phyloP scores from a whole-genome alignment of 2,113 vertebrate species.

The Phyllostomus discolor region DNA sequence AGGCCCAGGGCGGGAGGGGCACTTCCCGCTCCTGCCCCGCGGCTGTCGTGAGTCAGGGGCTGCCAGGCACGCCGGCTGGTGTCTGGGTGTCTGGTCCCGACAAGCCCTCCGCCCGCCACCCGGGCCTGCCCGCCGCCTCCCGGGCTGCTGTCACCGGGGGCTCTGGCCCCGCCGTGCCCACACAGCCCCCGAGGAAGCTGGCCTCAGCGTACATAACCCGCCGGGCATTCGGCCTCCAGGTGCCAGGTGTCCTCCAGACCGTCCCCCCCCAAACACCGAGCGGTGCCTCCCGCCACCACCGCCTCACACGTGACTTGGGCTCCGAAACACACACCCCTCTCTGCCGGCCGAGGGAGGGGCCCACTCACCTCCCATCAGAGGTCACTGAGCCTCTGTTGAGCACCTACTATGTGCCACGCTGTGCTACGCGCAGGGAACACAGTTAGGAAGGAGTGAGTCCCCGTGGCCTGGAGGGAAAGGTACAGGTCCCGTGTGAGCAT shows the following conservation, averaged over 20 bases:
- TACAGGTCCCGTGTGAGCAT: too few relatives aligned
- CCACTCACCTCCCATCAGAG: neutral
- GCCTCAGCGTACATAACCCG: neutral
- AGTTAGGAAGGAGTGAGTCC: neutral
- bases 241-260: neutral
- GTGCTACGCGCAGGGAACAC: neutral
- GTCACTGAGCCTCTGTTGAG: neutral
- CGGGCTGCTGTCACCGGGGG: neutral
- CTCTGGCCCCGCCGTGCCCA: neutral
- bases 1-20: neutral
- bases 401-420: too few relatives aligned
- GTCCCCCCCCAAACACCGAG: neutral
- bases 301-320: accelerated
- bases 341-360: neutral
- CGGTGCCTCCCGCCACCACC: neutral
- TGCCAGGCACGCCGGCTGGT: neutral
- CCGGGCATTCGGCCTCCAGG: neutral
- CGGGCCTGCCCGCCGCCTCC: neutral
- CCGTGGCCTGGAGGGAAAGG: neutral
- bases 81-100: neutral
- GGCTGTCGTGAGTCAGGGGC: neutral
- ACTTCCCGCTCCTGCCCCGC: neutral
- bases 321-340: neutral
- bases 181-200: neutral
- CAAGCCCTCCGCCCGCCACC: neutral